A percentile compares a stretch with the other conserved stretches of the same genome.
Conservation (phyloP, 2,888 invertebrate species). For the Craniophora ligustri region DNA sequence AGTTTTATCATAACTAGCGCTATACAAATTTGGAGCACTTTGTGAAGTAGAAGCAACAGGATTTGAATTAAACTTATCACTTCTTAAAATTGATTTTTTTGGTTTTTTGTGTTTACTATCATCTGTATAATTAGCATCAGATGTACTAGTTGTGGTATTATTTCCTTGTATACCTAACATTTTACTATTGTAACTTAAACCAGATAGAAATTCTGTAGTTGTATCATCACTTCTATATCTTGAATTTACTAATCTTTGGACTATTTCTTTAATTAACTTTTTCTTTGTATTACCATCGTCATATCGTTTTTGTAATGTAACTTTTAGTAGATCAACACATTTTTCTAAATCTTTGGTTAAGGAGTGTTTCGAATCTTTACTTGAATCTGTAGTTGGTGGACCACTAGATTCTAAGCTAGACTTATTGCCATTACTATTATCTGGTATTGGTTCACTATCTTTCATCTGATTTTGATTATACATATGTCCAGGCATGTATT, state of each 20-base stretch:
- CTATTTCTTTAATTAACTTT: slow-evolving; percentile 90
- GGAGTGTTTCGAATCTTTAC: slow-evolving; percentile 77
- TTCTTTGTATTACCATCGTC: slow-evolving; percentile 89
- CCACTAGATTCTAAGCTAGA: slow-evolving; percentile 84
- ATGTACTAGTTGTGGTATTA: slow-evolving; percentile 78
- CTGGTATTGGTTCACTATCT: slow-evolving; percentile 57
- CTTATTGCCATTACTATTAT: slow-evolving; percentile 71
- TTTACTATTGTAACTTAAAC: slow-evolving; percentile 75
- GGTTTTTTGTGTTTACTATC: slow-evolving; percentile 66
- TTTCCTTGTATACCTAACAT: slow-evolving; percentile 61
- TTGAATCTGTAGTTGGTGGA: slow-evolving; percentile 77
- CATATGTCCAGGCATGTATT: slow-evolving; percentile 89
- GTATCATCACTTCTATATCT: slow-evolving; percentile 89
- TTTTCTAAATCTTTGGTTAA: slow-evolving; percentile 90
- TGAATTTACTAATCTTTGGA: slow-evolving; percentile 88
- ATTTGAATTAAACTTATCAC: slow-evolving; percentile 76
- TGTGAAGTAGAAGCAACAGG: slow-evolving; percentile 79
- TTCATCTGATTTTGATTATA: slow-evolving; percentile 86
- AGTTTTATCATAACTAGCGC: slow-evolving; percentile 56
- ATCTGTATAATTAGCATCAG: slow-evolving; percentile 73
- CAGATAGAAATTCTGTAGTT: slow-evolving; percentile 83
- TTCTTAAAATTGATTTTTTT: slow-evolving; percentile 81
- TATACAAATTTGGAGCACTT: slow-evolving; percentile 80
- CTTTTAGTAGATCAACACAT: slow-evolving; percentile 89
- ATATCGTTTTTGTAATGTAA: slow-evolving; percentile 88